These are phyloP conservation scores for Percina caprodes DNA, from an alignment of 2,113 vertebrate genomes.

Conservation along the genomic window DNA sequence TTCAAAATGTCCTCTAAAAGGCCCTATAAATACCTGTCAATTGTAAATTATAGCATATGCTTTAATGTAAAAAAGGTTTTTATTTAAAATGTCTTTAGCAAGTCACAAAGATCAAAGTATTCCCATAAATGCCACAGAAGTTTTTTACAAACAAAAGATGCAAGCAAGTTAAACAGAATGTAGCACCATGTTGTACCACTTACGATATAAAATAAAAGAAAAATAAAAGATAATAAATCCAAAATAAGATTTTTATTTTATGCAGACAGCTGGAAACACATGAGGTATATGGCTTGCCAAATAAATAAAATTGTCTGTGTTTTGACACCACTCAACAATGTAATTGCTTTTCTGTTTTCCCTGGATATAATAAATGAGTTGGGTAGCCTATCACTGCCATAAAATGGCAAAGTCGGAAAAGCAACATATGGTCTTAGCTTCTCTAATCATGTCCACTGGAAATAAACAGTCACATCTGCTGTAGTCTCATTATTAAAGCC, in stretches of 20 bases:
- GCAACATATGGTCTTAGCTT: constrained; percentile 62
- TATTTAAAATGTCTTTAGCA: neutral
- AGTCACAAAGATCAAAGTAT: neutral
- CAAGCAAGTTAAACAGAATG: constrained; percentile 17
- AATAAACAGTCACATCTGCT: constrained; percentile 62
- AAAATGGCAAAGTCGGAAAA: constrained; percentile 38
- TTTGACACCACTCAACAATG: constrained; percentile 35
- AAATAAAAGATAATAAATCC: constrained; percentile 41
- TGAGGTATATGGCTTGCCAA: constrained; percentile 38
- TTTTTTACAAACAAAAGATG: neutral
- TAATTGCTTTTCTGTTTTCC: constrained; percentile 47
- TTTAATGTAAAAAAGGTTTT: neutral
- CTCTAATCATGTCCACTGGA: constrained; percentile 58
- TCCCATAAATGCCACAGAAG: neutral
- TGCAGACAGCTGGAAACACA: constrained; percentile 26
- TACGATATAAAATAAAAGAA: neutral
- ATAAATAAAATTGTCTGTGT: constrained; percentile 26
- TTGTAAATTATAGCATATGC: neutral
- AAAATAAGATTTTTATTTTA: constrained; percentile 43
- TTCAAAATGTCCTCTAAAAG: neutral
- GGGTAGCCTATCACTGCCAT: constrained; percentile 8
- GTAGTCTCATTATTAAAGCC: constrained; percentile 53
- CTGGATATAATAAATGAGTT: constrained; percentile 41
- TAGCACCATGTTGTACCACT: neutral
- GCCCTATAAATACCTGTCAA: constrained; percentile 11